Percentiles rank a stretch among this genome's conserved stretches.
phyloP scores from a whole-genome alignment of 2,888 invertebrate genomes.

The Drosophila colorata region DNA sequence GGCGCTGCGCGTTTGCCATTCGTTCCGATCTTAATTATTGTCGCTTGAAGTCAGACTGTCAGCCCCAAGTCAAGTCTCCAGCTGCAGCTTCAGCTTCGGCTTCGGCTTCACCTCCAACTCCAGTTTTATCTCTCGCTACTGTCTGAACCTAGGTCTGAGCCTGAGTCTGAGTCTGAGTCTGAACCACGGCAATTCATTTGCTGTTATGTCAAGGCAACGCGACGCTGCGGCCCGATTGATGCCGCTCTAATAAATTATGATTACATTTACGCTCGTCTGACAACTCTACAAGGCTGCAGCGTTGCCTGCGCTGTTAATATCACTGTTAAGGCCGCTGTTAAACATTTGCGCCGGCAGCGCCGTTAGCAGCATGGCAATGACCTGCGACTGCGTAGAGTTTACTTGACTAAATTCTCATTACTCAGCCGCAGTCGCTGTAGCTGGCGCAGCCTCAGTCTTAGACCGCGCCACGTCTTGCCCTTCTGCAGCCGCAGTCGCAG shows the following conservation, averaged over 20 bases:
- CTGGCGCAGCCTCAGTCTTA: conserved; percentile 11
- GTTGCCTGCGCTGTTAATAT: conserved; percentile 45
- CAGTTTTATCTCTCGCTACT: conserved; percentile 16
- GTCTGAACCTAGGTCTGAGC: not conserved
- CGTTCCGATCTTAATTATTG: conserved; percentile 79
- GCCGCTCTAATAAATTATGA: conserved; percentile 74
- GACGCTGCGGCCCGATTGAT: conserved; percentile 58
- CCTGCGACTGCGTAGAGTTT: conserved; percentile 75
- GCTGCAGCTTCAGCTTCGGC: conserved; percentile 11
- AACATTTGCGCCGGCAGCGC: conserved; percentile 44
- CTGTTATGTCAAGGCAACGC: conserved; percentile 64
- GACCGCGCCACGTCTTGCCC: not conserved
- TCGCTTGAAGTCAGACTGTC: conserved; percentile 48
- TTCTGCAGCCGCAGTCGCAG: not conserved
- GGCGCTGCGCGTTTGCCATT: conserved; percentile 43
- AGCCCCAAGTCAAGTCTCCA: conserved; percentile 42
- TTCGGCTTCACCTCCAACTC: conserved; percentile 9
- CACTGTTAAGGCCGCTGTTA: conserved; percentile 40
- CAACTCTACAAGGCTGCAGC: conserved; percentile 56
- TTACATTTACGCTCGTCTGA: conserved; percentile 47
- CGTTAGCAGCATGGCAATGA: conserved; percentile 75
- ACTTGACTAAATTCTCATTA: conserved; percentile 73
- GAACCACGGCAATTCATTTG: conserved; percentile 52
- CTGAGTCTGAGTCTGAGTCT: conserved; percentile 17
- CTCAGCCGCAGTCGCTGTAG: conserved; percentile 39